Conservation (phyloP, 2,113 vertebrate species). For the Rynchops niger region DNA sequence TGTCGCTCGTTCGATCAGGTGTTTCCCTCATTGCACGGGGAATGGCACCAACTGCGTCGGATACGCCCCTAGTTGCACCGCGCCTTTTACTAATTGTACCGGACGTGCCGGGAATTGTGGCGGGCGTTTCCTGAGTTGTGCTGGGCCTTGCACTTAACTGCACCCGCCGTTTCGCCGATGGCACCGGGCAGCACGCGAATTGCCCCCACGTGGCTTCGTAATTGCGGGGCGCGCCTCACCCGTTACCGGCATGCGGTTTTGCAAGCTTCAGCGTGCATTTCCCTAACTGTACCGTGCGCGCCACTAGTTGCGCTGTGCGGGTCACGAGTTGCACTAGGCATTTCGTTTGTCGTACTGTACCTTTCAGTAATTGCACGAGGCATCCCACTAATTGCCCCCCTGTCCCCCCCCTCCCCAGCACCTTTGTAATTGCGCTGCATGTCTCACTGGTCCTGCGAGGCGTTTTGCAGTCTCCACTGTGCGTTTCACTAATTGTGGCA, state of each 20-base stretch:
- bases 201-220: background rate
- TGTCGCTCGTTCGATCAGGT: too few relatives aligned
- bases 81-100: background rate
- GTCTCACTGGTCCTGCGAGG: too few relatives aligned
- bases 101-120: background rate
- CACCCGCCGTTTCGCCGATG: background rate
- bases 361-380: background rate
- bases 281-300: too few relatives aligned
- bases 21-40: background rate
- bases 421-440: too few relatives aligned
- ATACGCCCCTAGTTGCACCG: background rate
- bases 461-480: background rate
- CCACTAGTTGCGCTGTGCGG: rapidly evolving
- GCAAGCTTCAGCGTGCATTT: background rate
- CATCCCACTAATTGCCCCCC: background rate
- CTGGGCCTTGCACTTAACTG: rapidly evolving
- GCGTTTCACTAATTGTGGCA: background rate
- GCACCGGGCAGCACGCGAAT: background rate
- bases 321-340: background rate
- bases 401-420: background rate
- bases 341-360: too few relatives aligned
- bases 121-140: background rate
- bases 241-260: rapidly evolving
- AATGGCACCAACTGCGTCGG: background rate
- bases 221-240: too few relatives aligned